Evolutionary conservation across 30 jellyfish, hydroid and myxozoan genomes (phyloP).

Genomic region (Rhopilema esculentum): DNA sequence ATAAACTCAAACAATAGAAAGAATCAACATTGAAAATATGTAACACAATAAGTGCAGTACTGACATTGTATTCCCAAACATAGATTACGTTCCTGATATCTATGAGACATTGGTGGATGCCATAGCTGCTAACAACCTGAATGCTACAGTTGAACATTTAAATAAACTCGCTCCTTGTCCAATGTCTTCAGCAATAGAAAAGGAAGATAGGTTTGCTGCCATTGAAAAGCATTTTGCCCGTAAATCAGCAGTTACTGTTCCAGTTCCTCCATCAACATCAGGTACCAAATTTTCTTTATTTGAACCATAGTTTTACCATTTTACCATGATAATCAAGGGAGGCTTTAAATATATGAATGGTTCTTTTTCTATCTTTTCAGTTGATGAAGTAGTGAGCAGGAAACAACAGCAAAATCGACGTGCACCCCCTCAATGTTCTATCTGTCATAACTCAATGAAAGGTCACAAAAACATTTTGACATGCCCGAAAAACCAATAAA

Average conservation of each 20-base stretch:
- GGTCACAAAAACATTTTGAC: too few relatives aligned
- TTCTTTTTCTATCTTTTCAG: neutral
- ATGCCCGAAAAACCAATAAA: too few relatives aligned
- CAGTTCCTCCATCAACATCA: neutral
- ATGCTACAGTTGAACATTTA: neutral
- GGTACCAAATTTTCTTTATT: neutral
- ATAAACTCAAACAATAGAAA: too few relatives aligned
- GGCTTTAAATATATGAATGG: neutral
- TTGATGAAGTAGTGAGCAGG: neutral
- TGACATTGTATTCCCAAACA: too few relatives aligned
- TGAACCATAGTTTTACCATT: neutral
- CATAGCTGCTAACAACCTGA: too few relatives aligned
- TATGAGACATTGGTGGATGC: too few relatives aligned
- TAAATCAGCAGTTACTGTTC: neutral
- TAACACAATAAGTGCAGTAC: too few relatives aligned
- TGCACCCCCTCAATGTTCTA: too few relatives aligned
- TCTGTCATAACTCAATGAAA: too few relatives aligned
- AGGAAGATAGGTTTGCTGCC: slow-evolving; percentile 3
- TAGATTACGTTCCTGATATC: too few relatives aligned
- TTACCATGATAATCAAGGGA: neutral
- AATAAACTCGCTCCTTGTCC: neutral
- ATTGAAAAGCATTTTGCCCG: slow-evolving; percentile 2
- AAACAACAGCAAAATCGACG: neutral
- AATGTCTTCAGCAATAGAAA: neutral
- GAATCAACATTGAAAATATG: too few relatives aligned